These are phyloP conservation scores for Isichthys henryi DNA, from an alignment of 2,113 vertebrate genomes.

Conservation along the genomic window DNA sequence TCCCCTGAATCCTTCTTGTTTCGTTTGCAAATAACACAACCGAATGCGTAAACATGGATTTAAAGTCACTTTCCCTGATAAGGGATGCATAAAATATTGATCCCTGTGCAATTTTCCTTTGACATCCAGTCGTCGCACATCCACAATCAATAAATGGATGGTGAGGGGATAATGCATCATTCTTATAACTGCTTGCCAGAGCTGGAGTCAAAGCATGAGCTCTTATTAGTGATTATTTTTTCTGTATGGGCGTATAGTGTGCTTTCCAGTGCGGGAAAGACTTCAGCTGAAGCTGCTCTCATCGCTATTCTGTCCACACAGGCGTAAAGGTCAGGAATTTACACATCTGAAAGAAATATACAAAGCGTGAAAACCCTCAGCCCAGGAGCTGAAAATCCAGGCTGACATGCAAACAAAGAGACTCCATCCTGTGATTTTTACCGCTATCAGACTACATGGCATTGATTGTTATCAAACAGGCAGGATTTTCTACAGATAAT, in stretches of 20 bases:
- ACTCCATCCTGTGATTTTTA: neutral
- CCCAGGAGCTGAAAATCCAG: neutral
- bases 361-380: neutral
- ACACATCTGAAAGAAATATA: neutral
- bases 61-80: neutral
- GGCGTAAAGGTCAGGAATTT: slow-evolving; percentile 2
- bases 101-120: neutral
- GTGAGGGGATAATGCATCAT: neutral
- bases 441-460: neutral
- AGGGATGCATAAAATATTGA: neutral
- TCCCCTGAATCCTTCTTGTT: neutral
- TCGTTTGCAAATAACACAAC: neutral
- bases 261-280: neutral
- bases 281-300: neutral
- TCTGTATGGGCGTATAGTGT: neutral
- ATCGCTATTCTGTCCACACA: neutral
- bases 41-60: neutral
- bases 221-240: neutral
- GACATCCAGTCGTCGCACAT: neutral
- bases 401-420: neutral
- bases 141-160: neutral
- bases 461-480: neutral
- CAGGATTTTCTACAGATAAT: neutral
- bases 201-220: neutral
- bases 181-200: neutral